Base-by-base conservation (phyloP, 2,888 invertebrate genomes). In the Bimastos eiseni region DNA sequence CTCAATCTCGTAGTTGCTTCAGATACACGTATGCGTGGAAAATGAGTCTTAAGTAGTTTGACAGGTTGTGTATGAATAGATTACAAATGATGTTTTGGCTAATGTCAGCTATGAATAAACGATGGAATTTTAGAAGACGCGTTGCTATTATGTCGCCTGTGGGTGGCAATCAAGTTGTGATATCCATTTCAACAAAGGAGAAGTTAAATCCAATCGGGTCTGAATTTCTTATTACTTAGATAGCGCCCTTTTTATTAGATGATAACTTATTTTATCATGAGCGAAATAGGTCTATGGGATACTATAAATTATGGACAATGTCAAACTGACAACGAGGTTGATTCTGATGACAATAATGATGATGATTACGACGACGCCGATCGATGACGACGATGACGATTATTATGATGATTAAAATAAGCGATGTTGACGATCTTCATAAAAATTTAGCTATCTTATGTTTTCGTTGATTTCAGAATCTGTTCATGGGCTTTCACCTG, bases 391-490 rank as follows among this genome's bases (percentile, higher is more conserved):
- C n/a, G 70, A 17, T 70, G 30, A n/a, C 70, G 70, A 70, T 13
- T 30, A 17, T 17, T 4, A 70, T 8, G 6, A 70, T n/a, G 70
- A n/a, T n/a, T 70, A 30, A n/a, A 70, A 8, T 8, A 70, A 70
- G 30, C 70, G 0, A 70, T 70, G 21, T n/a, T n/a, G n/a, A n/a
- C n/a, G n/a, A n/a, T n/a, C n/a, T n/a, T n/a, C n/a, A n/a, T n/a
- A n/a, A n/a, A 70, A 70, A 70, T 70, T n/a, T 70, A 70, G 13
- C 6, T n/a, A 17, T 70, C n/a, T 70, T n/a, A 4, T 30, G 1
- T 55, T 70, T 70, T 70, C 70, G 70, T 70, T 70, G 30, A 70
- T 70, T 70, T 70, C 70, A 70, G 70, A 70, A n/a, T 70, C 70
- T 0, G 15, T 70, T n/a, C 70, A n/a, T 70, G 70, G n/a, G n/a